Conservation (phyloP, 92 coral and sea anemone species). For the Phenganax subtilis region DNA sequence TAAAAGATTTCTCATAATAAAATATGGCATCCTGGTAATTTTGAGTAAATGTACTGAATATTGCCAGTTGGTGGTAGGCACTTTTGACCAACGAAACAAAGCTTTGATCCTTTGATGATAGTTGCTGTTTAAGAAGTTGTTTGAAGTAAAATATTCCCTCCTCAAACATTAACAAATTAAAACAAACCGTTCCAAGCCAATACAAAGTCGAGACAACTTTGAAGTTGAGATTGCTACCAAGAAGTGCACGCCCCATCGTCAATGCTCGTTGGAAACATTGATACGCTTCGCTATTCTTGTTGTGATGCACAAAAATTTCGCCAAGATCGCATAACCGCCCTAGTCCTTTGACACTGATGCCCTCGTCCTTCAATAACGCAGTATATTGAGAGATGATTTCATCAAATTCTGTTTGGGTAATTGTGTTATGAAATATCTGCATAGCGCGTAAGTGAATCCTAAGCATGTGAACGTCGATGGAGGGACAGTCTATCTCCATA, state of each 20-base stretch:
- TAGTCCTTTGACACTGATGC: no score
- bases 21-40: background rate
- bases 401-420: no score
- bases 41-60: background rate
- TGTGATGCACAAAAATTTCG: no score
- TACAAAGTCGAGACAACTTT: background rate
- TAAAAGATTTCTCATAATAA: slow-evolving; percentile 15
- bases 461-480: background rate
- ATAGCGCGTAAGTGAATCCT: background rate
- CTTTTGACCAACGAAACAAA: background rate
- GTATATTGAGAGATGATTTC: no score
- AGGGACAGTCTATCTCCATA: background rate
- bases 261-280: slow-evolving; percentile 11
- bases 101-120: background rate
- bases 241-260: slow-evolving; percentile 7
- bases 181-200: slow-evolving; percentile 1
- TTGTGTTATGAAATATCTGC: background rate
- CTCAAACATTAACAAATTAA: background rate
- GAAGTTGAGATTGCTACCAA: slow-evolving; percentile 6
- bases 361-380: no score
- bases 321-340: no score
- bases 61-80: slow-evolving; percentile 1
- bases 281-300: slow-evolving; percentile 4
- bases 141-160: slow-evolving; percentile 11
- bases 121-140: background rate